A percentile compares a stretch with the other conserved stretches of the same genome.
These are phyloP conservation scores for Euzophera pinguis DNA, from an alignment of 2,888 invertebrate species.

Conservation along the genomic window DNA sequence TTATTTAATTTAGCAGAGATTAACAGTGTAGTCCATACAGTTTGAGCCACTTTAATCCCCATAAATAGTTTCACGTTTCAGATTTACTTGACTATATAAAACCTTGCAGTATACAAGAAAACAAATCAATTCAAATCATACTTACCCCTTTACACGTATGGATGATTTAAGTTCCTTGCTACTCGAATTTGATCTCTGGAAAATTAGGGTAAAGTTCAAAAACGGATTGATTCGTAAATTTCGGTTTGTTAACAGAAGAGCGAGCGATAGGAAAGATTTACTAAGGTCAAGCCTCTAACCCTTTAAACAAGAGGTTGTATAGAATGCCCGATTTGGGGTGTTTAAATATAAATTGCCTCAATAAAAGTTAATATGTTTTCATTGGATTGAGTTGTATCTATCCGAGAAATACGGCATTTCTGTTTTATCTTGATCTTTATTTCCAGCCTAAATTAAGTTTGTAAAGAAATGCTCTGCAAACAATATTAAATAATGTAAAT, in stretches of 20 bases:
- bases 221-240: slow-evolving; percentile 27
- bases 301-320: slow-evolving; percentile 42
- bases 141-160: background rate
- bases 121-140: background rate
- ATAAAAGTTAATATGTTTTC: slow-evolving; percentile 26
- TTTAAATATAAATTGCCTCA: slow-evolving; percentile 26
- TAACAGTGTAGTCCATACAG: no score
- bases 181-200: background rate
- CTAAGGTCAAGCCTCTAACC: slow-evolving; percentile 35
- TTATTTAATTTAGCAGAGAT: no score
- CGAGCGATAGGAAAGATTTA: slow-evolving; percentile 48
- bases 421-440: no score
- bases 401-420: background rate
- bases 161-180: background rate
- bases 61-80: no score
- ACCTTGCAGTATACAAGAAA: background rate
- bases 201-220: background rate
- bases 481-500: no score
- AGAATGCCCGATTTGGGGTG: slow-evolving; percentile 24
- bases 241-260: slow-evolving; percentile 41
- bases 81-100: no score
- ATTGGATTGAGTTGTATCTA: slow-evolving; percentile 18
- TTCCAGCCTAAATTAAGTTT: no score
- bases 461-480: no score
- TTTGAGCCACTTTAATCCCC: no score